Conservation (phyloP, 2,888 invertebrate species). For the Meteorus cinctellus region DNA sequence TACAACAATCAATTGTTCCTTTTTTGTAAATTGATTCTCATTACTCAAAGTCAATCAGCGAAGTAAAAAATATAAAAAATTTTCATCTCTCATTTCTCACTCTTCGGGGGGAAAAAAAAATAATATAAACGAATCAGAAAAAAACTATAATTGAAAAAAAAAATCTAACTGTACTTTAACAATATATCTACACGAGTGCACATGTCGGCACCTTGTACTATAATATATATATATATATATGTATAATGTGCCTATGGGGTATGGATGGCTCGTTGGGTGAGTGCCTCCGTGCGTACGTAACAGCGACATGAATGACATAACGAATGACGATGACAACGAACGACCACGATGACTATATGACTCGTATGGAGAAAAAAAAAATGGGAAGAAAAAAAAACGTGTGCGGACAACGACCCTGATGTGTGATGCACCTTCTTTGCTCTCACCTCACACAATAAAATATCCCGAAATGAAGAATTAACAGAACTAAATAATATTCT, state of each 20-base stretch:
- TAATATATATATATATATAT: constrained; percentile 20
- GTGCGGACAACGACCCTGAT: constrained; percentile 66
- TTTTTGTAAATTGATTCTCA: too few species aligned
- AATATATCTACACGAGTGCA: constrained; percentile 40
- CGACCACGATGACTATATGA: constrained; percentile 46
- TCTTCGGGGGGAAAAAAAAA: background rate
- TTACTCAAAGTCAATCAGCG: too few species aligned
- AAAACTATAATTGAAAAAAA: constrained; percentile 7
- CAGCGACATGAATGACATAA: constrained; percentile 72
- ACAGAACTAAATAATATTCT: background rate
- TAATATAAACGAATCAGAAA: constrained; percentile 1
- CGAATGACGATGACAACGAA: constrained; percentile 50
- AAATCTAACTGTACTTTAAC: constrained; percentile 67
- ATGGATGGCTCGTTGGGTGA: constrained; percentile 25
- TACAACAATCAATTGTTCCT: too few species aligned
- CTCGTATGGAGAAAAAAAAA: constrained; percentile 15
- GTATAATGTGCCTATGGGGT: constrained; percentile 15
- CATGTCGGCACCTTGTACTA: constrained; percentile 29
- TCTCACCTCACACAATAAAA: too few species aligned
- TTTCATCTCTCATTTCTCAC: background rate
- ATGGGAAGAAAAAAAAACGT: constrained; percentile 25
- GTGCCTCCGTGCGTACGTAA: constrained; percentile 68
- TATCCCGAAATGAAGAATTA: too few species aligned
- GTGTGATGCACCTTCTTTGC: constrained; percentile 44
- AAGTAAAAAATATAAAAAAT: too few species aligned